These are phyloP conservation scores for Sebastes alutus DNA, from an alignment of 2,797 vertebrate genomes.

Conservation along the genomic window DNA sequence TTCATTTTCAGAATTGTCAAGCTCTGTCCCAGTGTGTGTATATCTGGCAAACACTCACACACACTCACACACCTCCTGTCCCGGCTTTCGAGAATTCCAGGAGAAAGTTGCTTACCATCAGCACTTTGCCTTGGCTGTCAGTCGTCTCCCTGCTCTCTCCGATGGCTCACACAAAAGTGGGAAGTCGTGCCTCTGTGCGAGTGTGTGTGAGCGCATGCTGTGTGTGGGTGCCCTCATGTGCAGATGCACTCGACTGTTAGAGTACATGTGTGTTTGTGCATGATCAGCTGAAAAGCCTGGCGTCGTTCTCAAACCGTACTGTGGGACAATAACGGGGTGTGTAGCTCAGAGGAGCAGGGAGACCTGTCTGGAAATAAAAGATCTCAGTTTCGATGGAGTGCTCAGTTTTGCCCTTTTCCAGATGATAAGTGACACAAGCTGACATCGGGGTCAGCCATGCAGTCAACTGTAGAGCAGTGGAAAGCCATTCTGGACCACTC, in stretches of 20 bases:
- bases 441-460: constrained; percentile 60
- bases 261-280: constrained; percentile 56
- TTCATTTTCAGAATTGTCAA: not conserved
- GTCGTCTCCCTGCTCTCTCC: constrained; percentile 61
- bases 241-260: constrained; percentile 48
- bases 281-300: constrained; percentile 66
- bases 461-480: constrained; percentile 53
- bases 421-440: constrained; percentile 63
- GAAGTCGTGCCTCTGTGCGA: constrained; percentile 62
- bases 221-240: constrained; percentile 22
- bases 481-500: constrained; percentile 56
- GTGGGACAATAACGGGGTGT: constrained; percentile 17
- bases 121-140: constrained; percentile 74
- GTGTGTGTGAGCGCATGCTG: constrained; percentile 19
- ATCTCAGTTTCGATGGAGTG: constrained; percentile 36
- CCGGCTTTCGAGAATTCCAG: constrained; percentile 56
- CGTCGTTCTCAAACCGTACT: constrained; percentile 14
- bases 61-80: constrained; percentile 15
- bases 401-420: constrained; percentile 56
- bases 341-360: constrained; percentile 9
- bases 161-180: constrained; percentile 65
- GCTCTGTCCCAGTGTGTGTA: not conserved
- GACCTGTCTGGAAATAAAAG: constrained; percentile 41
- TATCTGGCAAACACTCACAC: not conserved
- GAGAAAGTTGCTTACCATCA: constrained; percentile 69